Evolutionary conservation across 2,797 vertebrate genomes (phyloP).

Genomic region (Peromyscus melanophrys): DNA sequence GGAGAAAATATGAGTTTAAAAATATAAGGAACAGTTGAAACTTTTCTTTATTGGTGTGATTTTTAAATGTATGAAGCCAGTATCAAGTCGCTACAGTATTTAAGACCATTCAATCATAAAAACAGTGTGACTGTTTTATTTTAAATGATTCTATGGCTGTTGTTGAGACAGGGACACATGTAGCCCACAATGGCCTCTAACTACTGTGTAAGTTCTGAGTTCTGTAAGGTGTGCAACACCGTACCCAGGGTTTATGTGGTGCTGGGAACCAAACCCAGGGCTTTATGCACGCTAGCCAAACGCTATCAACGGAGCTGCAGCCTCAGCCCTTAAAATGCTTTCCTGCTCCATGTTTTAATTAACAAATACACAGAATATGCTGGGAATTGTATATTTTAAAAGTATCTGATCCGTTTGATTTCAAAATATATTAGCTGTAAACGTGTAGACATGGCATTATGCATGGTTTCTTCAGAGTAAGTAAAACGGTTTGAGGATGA

Average conservation of each 20-base stretch:
- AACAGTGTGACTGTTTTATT: background rate
- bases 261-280: background rate
- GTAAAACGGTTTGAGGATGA: background rate
- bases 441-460: background rate
- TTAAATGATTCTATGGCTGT: background rate
- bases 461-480: background rate
- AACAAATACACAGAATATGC: slow-evolving; percentile 6
- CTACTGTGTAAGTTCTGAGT: background rate
- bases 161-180: background rate
- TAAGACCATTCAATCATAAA: background rate
- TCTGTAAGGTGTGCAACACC: background rate
- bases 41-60: background rate
- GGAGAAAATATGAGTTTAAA: background rate
- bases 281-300: background rate
- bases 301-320: background rate
- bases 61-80: background rate
- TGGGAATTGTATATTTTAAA: slow-evolving; percentile 20
- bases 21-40: background rate
- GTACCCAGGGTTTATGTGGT: background rate
- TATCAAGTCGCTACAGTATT: background rate
- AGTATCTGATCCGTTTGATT: background rate
- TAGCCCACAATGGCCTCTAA: background rate
- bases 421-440: background rate
- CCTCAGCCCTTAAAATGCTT: background rate
- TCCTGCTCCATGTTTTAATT: background rate